Conservation (phyloP, 1,140 invertebrate genomes). For the Brachionus manjavacas region DNA sequence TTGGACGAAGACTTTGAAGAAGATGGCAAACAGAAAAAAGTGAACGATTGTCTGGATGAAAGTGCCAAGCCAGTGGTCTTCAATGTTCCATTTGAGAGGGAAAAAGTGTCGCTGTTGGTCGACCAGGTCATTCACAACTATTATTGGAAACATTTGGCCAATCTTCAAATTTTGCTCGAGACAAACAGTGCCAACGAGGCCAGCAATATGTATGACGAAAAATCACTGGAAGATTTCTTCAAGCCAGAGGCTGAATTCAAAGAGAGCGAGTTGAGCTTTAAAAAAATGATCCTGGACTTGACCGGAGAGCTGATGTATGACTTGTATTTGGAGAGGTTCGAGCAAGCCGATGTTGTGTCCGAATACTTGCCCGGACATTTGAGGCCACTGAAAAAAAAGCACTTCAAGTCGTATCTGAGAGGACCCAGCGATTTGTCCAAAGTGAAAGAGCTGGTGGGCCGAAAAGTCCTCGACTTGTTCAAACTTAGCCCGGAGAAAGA, state of each 20-base stretch:
- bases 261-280: slow-evolving; percentile 40
- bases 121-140: background rate
- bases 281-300: slow-evolving; percentile 64
- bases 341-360: slow-evolving; percentile 41
- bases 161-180: background rate
- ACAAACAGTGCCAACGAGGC: background rate
- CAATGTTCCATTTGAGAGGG: background rate
- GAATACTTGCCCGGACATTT: slow-evolving; percentile 61
- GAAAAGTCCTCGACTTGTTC: slow-evolving; percentile 57
- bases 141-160: slow-evolving; percentile 15
- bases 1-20: slow-evolving; percentile 19
- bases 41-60: background rate
- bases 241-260: background rate
- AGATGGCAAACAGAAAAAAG: background rate
- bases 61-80: background rate
- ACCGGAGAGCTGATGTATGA: slow-evolving; percentile 64
- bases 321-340: slow-evolving; percentile 51
- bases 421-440: slow-evolving; percentile 48
- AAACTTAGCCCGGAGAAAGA: slow-evolving; percentile 58
- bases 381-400: slow-evolving; percentile 49
- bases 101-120: background rate
- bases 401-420: slow-evolving; percentile 43
- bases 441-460: slow-evolving; percentile 49
- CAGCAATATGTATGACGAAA: background rate
- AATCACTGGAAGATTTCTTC: background rate